A percentile compares a stretch with the other conserved stretches of the same genome.
Conservation (phyloP, 2,113 vertebrate species). For the Sorex fumeus region DNA sequence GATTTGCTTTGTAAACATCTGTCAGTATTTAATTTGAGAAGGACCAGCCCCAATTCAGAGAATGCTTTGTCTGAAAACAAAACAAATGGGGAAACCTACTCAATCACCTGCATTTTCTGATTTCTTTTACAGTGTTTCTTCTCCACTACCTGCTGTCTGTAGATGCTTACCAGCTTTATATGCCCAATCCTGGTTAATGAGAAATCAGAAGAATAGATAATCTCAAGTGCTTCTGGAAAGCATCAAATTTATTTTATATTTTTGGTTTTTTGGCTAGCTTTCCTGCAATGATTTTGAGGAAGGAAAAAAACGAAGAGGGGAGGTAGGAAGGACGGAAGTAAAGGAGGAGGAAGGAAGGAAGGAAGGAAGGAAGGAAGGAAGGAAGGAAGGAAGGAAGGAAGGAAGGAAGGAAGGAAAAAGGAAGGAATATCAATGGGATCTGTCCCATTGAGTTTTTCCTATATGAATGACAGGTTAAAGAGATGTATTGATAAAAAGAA, state of each 20-base stretch:
- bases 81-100: background rate
- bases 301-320: no score
- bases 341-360: no score
- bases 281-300: no score
- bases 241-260: background rate
- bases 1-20: constrained; percentile 62
- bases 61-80: constrained; percentile 9
- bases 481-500: background rate
- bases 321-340: no score
- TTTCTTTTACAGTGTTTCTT: background rate
- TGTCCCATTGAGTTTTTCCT: no score
- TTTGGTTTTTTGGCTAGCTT: background rate
- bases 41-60: constrained; percentile 22
- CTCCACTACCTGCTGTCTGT: background rate
- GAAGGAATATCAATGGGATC: no score
- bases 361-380: no score
- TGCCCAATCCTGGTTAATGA: constrained; percentile 21
- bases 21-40: constrained; percentile 62
- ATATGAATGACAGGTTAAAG: no score
- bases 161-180: background rate
- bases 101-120: background rate
- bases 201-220: constrained; percentile 4
- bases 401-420: background rate
- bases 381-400: no score
- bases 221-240: background rate